These are phyloP conservation scores for Macropodus opercularis DNA, from an alignment of 2,797 vertebrate species.

Conservation along the genomic window DNA sequence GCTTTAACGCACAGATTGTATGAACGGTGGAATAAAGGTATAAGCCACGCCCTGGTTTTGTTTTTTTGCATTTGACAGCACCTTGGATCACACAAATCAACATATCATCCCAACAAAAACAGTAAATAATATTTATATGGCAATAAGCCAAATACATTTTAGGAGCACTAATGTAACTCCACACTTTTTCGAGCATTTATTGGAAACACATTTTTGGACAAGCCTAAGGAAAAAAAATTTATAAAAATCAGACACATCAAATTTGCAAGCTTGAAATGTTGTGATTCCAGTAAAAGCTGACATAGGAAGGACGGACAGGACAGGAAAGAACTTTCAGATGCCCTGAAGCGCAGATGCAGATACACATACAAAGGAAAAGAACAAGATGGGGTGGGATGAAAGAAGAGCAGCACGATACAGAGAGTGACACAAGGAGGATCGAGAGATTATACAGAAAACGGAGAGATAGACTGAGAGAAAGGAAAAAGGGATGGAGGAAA, in stretches of 20 bases:
- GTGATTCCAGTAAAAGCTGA: not conserved
- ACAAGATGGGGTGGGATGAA: not conserved
- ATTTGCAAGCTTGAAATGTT: constrained; percentile 1
- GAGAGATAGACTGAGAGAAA: constrained; percentile 43
- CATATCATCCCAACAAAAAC: not conserved
- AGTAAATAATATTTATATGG: not conserved
- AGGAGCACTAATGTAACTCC: not conserved
- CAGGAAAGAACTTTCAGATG: not conserved
- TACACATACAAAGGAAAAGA: not conserved
- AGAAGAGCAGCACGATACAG: constrained; percentile 6
- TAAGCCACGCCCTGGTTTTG: constrained; percentile 47
- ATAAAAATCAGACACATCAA: not conserved
- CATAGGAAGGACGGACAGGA: not conserved
- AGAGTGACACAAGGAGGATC: constrained; percentile 27
- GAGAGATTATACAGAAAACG: constrained; percentile 43
- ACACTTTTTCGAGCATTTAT: constrained; percentile 5
- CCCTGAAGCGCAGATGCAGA: not conserved
- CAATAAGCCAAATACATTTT: not conserved
- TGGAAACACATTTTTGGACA: constrained; percentile 6
- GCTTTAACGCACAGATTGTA: constrained; percentile 20
- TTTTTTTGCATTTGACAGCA: constrained; percentile 32
- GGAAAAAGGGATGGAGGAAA: constrained; percentile 76
- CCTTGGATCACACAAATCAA: constrained; percentile 36
- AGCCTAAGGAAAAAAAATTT: not conserved
- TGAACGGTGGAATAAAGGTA: constrained; percentile 2